phyloP scores from a whole-genome alignment of 2,113 vertebrate species.

The Chaenogobius annularis region DNA sequence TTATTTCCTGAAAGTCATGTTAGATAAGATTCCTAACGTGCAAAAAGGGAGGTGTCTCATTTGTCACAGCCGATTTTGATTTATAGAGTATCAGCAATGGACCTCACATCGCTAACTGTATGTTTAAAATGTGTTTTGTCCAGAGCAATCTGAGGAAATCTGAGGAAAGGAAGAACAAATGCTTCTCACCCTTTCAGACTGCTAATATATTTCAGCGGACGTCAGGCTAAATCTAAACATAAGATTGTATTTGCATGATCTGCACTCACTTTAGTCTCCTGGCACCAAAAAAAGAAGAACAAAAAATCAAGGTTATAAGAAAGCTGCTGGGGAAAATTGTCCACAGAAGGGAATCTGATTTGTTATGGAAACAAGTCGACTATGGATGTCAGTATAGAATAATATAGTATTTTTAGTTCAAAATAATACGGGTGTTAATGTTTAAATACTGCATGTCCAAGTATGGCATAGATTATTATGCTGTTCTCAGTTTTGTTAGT shows the following conservation, averaged over 20 bases:
- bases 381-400: neutral
- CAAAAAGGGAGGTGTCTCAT: slow-evolving; percentile 15
- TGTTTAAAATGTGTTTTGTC: slow-evolving; percentile 35
- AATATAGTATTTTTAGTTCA: neutral
- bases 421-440: no score
- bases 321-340: neutral
- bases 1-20: slow-evolving; percentile 41
- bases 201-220: slow-evolving; percentile 20
- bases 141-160: slow-evolving; percentile 7
- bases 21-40: slow-evolving; percentile 42
- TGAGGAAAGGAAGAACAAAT: slow-evolving; percentile 22
- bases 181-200: slow-evolving; percentile 10
- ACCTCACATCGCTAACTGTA: slow-evolving; percentile 12
- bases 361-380: neutral
- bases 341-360: neutral
- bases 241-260: slow-evolving; percentile 22
- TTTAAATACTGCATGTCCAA: no score
- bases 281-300: neutral
- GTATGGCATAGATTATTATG: no score
- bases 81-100: slow-evolving; percentile 50
- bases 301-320: slow-evolving; percentile 14
- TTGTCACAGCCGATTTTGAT: slow-evolving; percentile 52
- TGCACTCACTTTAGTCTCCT: neutral
- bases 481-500: no score
- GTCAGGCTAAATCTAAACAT: slow-evolving; percentile 14